Evolutionary conservation across 2,797 vertebrate genomes (phyloP).

Genomic region (Alauda arvensis): DNA sequence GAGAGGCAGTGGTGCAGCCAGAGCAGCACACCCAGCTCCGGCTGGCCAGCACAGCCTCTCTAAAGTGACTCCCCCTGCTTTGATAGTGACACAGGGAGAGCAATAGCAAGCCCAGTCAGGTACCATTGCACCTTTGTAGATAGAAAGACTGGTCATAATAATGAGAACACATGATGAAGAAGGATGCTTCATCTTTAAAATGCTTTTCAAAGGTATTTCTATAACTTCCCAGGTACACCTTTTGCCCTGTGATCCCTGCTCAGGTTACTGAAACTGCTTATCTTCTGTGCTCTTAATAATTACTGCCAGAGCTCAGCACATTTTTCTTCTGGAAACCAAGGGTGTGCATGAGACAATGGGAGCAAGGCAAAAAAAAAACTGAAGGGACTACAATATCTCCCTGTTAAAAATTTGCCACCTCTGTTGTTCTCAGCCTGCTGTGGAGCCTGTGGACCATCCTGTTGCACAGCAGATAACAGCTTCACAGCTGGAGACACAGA

Average conservation of each 20-base stretch:
- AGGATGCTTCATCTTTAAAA: not conserved
- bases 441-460: not conserved
- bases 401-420: not conserved
- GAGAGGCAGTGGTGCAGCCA: not conserved
- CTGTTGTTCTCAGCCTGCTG: not conserved
- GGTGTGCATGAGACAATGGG: not conserved
- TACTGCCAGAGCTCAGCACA: not conserved
- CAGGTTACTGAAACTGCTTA: not conserved
- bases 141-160: not conserved
- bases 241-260: not conserved
- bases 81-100: not conserved
- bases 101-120: not conserved
- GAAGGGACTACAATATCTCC: not conserved
- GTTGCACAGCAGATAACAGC: not conserved
- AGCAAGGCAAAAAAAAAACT: not conserved
- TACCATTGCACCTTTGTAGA: not conserved
- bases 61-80: not conserved
- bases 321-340: not conserved
- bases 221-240: not conserved
- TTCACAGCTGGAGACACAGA: not conserved
- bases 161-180: not conserved
- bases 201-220: not conserved
- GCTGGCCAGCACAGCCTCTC: not conserved
- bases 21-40: not conserved
- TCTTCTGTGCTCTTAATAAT: not conserved